Percentiles rank a stretch among this genome's conserved stretches.
Evolutionary conservation across 2,113 vertebrate species (phyloP).

Genomic region (Terrapene triunguis): DNA sequence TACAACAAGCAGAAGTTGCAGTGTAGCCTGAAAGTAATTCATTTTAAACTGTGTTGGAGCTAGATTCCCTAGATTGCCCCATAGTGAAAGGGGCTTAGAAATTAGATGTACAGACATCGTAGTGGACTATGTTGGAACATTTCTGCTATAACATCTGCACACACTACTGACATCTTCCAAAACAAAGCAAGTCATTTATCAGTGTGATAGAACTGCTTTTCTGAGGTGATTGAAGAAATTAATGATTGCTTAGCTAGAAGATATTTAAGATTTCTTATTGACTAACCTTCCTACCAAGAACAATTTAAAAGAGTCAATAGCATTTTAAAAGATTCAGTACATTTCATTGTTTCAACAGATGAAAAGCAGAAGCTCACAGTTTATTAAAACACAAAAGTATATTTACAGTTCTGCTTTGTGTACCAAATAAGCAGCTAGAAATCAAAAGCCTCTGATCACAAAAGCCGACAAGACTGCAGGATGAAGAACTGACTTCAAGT

Average conservation of each 20-base stretch:
- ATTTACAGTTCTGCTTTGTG: not conserved
- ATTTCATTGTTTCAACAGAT: not conserved
- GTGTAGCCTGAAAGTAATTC: not conserved
- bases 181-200: not conserved
- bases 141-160: not conserved
- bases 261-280: not conserved
- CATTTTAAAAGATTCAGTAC: not conserved
- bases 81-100: not conserved
- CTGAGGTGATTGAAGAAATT: not conserved
- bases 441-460: not conserved
- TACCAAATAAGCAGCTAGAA: not conserved
- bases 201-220: not conserved
- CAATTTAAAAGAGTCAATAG: conserved; percentile 12
- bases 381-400: not conserved
- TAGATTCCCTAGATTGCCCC: not conserved
- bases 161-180: not conserved
- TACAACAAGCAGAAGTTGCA: not conserved
- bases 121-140: not conserved
- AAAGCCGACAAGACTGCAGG: conserved; percentile 37
- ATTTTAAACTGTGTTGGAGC: not conserved
- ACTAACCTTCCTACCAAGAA: not conserved
- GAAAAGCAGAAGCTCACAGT: not conserved
- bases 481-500: conserved; percentile 13
- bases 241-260: not conserved
- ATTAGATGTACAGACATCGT: not conserved